Conservation (phyloP, 2,797 vertebrate species). For the Glossophaga mutica region DNA sequence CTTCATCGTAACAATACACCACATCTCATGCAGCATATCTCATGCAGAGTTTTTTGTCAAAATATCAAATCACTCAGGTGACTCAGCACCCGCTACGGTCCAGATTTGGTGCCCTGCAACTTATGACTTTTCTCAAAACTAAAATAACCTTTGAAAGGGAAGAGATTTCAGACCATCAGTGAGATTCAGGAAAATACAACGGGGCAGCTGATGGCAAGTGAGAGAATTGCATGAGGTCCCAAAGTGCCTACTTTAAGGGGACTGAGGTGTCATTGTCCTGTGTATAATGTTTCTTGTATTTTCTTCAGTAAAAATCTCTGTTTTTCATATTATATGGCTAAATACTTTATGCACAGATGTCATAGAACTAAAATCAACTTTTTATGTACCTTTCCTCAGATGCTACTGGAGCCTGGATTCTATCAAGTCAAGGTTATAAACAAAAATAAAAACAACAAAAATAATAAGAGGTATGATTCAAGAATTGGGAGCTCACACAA, state of each 20-base stretch:
- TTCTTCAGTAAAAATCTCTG: not conserved
- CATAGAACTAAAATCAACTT: constrained; percentile 35
- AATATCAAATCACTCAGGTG: not conserved
- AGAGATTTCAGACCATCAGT: not conserved
- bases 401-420: not conserved
- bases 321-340: not conserved
- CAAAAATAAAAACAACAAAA: not conserved
- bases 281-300: not conserved
- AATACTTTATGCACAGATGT: not conserved
- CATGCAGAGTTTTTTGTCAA: not conserved
- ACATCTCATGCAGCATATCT: not conserved
- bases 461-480: not conserved
- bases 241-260: not conserved
- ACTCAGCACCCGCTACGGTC: not conserved
- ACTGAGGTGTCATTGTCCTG: not conserved
- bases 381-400: not conserved
- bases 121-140: not conserved
- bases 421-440: constrained; percentile 46
- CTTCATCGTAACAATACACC: not conserved
- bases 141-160: not conserved
- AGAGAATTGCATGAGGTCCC: not conserved
- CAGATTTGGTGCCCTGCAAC: not conserved
- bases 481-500: not conserved
- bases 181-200: not conserved
- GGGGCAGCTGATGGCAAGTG: not conserved